phyloP scores from a whole-genome alignment of 2,888 invertebrate species.

The Argyra leucocephala region DNA sequence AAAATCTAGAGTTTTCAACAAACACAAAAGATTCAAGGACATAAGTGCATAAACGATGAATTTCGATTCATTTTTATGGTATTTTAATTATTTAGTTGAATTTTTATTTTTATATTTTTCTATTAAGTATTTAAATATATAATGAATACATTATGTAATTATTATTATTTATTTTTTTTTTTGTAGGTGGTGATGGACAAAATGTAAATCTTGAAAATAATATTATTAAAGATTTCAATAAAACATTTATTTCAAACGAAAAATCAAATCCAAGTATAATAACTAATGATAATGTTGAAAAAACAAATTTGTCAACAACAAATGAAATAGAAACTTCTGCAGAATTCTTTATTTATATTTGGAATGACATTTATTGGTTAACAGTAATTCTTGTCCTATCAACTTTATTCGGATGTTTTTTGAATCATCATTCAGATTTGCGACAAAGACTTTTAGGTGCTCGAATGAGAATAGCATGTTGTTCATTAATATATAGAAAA shows the following conservation, averaged over 20 bases:
- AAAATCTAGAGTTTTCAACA: too few species aligned
- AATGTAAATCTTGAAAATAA: neutral
- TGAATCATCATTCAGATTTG: constrained; percentile 43
- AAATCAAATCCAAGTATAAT: constrained; percentile 1
- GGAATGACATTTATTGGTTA: constrained; percentile 38
- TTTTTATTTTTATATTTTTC: too few species aligned
- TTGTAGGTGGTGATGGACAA: neutral
- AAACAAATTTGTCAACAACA: constrained; percentile 13
- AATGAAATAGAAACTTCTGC: constrained; percentile 14
- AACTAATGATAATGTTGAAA: constrained; percentile 12
- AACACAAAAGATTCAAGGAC: too few species aligned
- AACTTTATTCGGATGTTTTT: constrained; percentile 35
- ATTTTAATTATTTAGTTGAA: too few species aligned
- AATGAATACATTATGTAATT: too few species aligned
- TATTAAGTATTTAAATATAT: too few species aligned
- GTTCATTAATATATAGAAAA: constrained; percentile 59
- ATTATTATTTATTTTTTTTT: neutral
- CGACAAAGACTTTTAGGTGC: constrained; percentile 48
- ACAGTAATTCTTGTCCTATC: constrained; percentile 35
- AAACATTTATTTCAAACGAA: neutral
- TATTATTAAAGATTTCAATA: neutral
- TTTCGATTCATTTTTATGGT: too few species aligned
- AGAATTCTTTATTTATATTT: constrained; percentile 27
- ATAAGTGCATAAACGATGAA: too few species aligned
- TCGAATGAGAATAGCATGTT: constrained; percentile 56